Evolutionary conservation across 2,113 vertebrate species (phyloP).

Genomic region (Chionomys nivalis): DNA sequence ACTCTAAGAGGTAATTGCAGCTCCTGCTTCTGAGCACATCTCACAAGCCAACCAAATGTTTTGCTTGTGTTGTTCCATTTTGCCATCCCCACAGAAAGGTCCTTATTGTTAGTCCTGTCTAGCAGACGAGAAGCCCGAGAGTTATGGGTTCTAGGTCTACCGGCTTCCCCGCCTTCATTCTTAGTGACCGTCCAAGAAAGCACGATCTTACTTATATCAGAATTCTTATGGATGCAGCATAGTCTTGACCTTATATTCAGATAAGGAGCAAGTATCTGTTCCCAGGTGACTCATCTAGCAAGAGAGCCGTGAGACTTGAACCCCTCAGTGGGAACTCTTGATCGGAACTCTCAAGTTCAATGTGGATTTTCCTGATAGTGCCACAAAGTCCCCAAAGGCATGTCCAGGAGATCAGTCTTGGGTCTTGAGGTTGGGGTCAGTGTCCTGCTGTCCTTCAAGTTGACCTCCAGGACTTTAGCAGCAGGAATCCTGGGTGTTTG

Average conservation of each 20-base stretch:
- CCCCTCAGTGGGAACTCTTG: neutral
- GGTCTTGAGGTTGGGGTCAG: neutral
- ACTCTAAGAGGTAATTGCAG: neutral
- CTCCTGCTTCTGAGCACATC: neutral
- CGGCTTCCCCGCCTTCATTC: neutral
- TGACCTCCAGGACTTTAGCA: neutral
- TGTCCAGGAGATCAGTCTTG: neutral
- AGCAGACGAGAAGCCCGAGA: neutral
- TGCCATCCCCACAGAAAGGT: neutral
- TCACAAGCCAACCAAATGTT: neutral
- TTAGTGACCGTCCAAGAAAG: neutral
- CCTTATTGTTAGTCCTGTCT: neutral
- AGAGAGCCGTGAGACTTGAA: neutral
- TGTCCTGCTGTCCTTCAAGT: neutral
- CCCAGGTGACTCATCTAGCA: neutral
- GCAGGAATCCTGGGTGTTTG: neutral
- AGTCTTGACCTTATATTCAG: neutral
- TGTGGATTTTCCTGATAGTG: constrained; percentile 4
- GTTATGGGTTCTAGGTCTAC: neutral
- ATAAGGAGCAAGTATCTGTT: neutral
- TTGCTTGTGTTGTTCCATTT: too few relatives aligned
- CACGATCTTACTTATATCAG: neutral
- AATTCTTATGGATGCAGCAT: neutral
- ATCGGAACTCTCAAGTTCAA: neutral
- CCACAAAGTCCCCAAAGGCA: neutral